phyloP scores from a whole-genome alignment of 2,888 invertebrate species.

The Acanthosoma haemorrhoidale region DNA sequence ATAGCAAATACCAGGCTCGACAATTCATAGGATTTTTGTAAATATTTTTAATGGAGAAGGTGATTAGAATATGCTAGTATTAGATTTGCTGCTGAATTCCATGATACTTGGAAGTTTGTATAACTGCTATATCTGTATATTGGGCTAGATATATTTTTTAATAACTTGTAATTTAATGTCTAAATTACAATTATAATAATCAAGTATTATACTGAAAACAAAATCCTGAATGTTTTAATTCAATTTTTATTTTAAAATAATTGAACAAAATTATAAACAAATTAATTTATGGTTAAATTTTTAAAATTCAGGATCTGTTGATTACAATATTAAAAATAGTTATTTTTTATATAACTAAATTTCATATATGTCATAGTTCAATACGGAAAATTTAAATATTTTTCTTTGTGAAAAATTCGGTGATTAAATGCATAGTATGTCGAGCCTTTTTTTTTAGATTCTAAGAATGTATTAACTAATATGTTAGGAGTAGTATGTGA shows the following conservation, averaged over 20 bases:
- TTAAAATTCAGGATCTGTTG: too few species aligned
- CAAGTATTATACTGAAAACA: too few species aligned
- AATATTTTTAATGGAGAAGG: slow-evolving; percentile 20
- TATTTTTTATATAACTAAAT: too few species aligned
- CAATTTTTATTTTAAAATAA: too few species aligned
- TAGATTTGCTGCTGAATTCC: slow-evolving; percentile 1
- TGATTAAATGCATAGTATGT: background rate
- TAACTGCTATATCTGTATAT: slow-evolving; percentile 6
- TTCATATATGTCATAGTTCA: too few species aligned
- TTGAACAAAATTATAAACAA: too few species aligned
- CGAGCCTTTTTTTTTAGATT: background rate
- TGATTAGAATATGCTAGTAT: slow-evolving; percentile 1
- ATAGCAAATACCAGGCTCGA: slow-evolving; percentile 6
- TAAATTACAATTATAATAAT: background rate
- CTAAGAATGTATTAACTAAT: background rate
- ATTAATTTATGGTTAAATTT: too few species aligned
- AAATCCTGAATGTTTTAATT: too few species aligned
- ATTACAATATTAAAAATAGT: too few species aligned
- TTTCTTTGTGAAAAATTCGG: background rate
- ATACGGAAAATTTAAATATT: too few species aligned
- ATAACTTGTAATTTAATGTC: too few species aligned
- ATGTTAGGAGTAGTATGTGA: slow-evolving; percentile 3
- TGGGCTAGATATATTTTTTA: background rate
- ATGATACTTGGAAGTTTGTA: background rate
- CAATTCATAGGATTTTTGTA: slow-evolving; percentile 14